phyloP scores from a whole-genome alignment of 2,113 vertebrate species.

The Vidua macroura region DNA sequence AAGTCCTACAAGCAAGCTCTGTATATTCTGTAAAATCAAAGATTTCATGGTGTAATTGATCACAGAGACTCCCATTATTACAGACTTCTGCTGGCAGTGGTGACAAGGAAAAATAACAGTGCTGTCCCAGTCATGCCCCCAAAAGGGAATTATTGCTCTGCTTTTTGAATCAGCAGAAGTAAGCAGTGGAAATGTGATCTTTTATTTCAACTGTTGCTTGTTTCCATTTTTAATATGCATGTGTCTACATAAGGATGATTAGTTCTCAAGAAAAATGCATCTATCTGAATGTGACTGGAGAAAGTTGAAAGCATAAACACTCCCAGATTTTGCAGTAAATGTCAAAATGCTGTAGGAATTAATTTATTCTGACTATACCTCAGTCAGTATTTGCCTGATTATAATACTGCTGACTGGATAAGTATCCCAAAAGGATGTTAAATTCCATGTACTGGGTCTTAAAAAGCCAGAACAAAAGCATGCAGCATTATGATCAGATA shows the following conservation, averaged over 20 bases:
- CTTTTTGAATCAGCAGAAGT: not conserved
- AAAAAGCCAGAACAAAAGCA: not conserved
- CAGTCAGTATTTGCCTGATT: not conserved
- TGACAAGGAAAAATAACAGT: not conserved
- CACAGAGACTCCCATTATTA: not conserved
- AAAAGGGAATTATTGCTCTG: not conserved
- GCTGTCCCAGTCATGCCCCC: too few species aligned
- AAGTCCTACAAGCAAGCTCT: not conserved
- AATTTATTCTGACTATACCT: not conserved
- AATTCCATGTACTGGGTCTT: not conserved
- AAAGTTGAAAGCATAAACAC: not conserved
- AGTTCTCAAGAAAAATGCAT: not conserved
- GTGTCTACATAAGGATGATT: not conserved
- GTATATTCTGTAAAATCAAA: not conserved
- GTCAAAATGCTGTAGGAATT: not conserved
- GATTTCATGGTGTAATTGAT: not conserved
- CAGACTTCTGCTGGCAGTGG: not conserved
- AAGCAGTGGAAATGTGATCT: not conserved
- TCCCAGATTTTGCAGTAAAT: not conserved
- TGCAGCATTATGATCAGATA: not conserved
- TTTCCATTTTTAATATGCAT: not conserved
- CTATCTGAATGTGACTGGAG: not conserved
- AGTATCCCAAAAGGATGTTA: not conserved
- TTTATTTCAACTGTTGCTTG: not conserved
- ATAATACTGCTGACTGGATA: not conserved